Base-by-base conservation (phyloP, 2,888 invertebrate species). In the Drosophila acutilabella region DNA sequence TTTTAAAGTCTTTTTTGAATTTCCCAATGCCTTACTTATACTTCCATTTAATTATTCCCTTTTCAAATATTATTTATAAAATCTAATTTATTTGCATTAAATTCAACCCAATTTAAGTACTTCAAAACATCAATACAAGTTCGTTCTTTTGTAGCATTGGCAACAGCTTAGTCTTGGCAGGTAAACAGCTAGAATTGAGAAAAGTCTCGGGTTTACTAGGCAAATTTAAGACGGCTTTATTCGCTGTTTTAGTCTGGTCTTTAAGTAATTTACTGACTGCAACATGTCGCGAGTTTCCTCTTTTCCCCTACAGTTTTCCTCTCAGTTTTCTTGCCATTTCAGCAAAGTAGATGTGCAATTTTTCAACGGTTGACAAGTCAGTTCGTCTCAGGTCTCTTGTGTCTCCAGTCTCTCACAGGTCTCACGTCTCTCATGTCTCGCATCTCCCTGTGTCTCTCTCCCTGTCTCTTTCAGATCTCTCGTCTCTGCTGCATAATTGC, bases 321-420 rank as follows among this genome's bases (percentile, higher is more conserved):
- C 1, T 1, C 30, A 30, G 30, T 30, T 30, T 8, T 14, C 14
- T 11, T 11, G 30, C 30, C 11, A 6, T 10, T 23, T 5, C 40
- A 16, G 52, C 14, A 53, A 11, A 40, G 52, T 26, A 53, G 16
- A 40, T 23, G 52, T 48, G 86, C 78, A 86, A 86, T 89, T 89
- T 88, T 83, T 88, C 83, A 86, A 57, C 76, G 72, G 62, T 79
- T 89, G 88, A 85, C 89, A 81, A 81, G 77, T 86, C 40, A 36
- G 36, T 14, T 30, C 23, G 16, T 30, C 44, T 16, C 13, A 16
- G 26, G 16, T 26, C 14, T 26, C 23, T 30, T 8, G 13, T 36
- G 30, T 14, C 16, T 23, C 36, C 18, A 30, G 36, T 36, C 36
- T 36, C 36, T 36, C 13, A 13, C 13, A 36, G 36, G 23, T 18